phyloP scores from a whole-genome alignment of 1,140 invertebrate species.

The Homalodisca vitripennis region DNA sequence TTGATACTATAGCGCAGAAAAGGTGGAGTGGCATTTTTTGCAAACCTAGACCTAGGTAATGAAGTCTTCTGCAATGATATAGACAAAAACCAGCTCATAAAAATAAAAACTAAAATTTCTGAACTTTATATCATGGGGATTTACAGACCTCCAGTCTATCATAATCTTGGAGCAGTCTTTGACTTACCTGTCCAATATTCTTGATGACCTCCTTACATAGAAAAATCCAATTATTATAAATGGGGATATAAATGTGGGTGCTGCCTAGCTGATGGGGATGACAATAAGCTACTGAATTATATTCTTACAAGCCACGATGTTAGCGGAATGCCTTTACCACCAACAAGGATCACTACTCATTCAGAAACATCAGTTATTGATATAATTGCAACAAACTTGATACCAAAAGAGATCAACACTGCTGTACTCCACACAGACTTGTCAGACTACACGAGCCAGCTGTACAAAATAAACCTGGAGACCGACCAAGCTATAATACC shows the following conservation, averaged over 20 bases:
- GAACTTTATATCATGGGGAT: neutral
- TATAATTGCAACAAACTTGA: neutral
- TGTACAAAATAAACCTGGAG: neutral
- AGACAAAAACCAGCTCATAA: too few species aligned
- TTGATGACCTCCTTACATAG: neutral
- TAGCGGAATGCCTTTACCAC: neutral
- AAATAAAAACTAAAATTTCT: too few species aligned
- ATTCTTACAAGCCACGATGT: neutral
- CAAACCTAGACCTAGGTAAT: too few species aligned
- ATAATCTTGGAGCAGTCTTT: neutral
- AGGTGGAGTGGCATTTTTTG: too few species aligned
- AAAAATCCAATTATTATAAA: neutral
- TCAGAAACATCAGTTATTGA: slow-evolving; percentile 5
- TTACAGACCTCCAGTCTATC: neutral
- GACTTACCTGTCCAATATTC: neutral
- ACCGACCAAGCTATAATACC: neutral
- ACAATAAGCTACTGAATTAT: neutral
- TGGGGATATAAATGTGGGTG: neutral
- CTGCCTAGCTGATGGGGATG: neutral
- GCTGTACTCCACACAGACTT: too few species aligned
- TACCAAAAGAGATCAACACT: neutral
- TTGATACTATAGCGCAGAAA: too few species aligned
- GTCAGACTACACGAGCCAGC: neutral
- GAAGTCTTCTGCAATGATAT: too few species aligned
- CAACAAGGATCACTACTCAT: neutral